Percentiles rank a stretch among this genome's conserved stretches.
Evolutionary conservation across 2,113 vertebrate genomes (phyloP).

Genomic region (Silurus meridionalis): DNA sequence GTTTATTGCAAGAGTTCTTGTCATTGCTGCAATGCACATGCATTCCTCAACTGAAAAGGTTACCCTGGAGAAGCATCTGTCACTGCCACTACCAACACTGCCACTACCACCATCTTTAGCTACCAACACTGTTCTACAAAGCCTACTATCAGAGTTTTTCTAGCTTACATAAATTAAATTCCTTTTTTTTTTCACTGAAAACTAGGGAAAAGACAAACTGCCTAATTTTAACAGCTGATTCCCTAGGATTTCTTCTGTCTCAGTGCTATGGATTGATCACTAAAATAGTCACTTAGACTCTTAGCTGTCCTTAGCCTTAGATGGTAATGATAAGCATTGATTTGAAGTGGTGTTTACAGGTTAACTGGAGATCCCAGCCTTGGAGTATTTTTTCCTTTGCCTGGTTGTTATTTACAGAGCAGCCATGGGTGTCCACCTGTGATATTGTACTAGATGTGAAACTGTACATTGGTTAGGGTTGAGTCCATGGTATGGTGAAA

Average conservation of each 20-base stretch:
- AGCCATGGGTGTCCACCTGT: neutral
- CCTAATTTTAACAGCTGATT: neutral
- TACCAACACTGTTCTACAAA: neutral
- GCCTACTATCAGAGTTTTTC: neutral
- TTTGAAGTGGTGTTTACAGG: neutral
- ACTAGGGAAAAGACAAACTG: neutral
- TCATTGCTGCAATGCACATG: neutral
- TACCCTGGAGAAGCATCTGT: neutral
- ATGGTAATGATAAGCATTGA: neutral
- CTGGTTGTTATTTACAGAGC: neutral
- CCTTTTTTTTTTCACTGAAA: neutral
- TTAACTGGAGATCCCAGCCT: neutral
- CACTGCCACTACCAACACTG: neutral
- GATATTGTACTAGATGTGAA: neutral
- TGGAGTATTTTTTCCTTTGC: neutral
- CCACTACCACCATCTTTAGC: neutral
- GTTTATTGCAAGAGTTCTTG: neutral
- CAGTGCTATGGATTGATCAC: neutral
- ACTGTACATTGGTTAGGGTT: neutral
- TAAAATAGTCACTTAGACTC: neutral
- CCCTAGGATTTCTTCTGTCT: neutral
- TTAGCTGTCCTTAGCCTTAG: neutral
- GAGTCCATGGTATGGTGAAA: neutral
- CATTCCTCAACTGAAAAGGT: neutral
- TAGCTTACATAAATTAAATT: neutral